Evolutionary conservation across 2,888 invertebrate species (phyloP), one percentile per base, ranked within the genome.

Genomic region (Synanthedon myopaeformis): DNA sequence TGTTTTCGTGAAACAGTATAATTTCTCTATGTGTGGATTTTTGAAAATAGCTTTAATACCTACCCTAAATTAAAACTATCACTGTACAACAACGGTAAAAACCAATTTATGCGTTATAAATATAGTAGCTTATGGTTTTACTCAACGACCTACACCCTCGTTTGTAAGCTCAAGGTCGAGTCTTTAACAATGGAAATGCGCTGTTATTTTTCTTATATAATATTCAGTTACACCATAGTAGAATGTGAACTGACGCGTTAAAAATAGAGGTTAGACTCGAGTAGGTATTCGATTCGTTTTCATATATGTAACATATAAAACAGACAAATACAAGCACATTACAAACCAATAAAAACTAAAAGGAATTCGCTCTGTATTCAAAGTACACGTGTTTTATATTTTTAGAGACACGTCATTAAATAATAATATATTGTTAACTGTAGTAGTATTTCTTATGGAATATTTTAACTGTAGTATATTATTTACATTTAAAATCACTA

Each of bases 231-330:
- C 76, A 74, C 66, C 72, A 69, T 73, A 72, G 67, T 72, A 69
- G 69, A 72, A 70, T 70, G 72, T 76, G 76, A 74, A 72, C 72
- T 62, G 64, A 62, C 69, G 70, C 61, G 79, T 70, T 85, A 85
- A 79, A 82, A 83, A 85, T 85, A 83, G 83, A 74, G 70, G 64
- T 75, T 72, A 72, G 73, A 70, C 69, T 74, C 70, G 76, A 74
- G 74, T 74, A 35, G 35, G 35, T 74, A 77, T 75, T 74, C 70
- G 72, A 72, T 63, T 69, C 72, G 72, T 71, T 72, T 73, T 74
- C 76, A 71, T 64, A 70, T 23, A 23, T n/a, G n/a, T n/a, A n/a
- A n/a, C 23, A 23, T 73, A 70, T 72, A 72, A 74, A 79, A 79
- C 82, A 82, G 81, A 74, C 74, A 74, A 66, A 69, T 75, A 80